Base-by-base conservation (phyloP, 2,113 vertebrate species). In the Plecotus auritus region DNA sequence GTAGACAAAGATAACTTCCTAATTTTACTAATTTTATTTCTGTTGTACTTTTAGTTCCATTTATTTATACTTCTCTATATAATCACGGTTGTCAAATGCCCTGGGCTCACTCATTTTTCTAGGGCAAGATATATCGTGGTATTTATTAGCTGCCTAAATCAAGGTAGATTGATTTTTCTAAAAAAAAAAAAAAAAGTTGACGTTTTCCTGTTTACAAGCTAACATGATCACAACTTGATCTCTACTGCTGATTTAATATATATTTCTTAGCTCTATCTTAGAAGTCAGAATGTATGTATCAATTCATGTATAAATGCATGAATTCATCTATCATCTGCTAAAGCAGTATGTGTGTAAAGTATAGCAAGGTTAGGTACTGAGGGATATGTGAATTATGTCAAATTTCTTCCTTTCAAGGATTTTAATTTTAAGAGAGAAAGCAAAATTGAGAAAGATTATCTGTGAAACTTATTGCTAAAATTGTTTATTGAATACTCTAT, bases 371-470 rank as follows among this genome's bases (percentile, higher is more conserved):
- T 85, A 67, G 17, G 0, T 59, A 77, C 11, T 93, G 28, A 61
- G 20, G 93, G 17, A 74, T 86, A 81, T 5, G 23, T 42, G 28
- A 70, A 66, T 92, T 85, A 67, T 93, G 12, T 93, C 49, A 95
- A 80, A 51, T 4, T 93, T 20, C n/a, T 93, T 26, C 17, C 10
- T 91, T 93, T 93, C 32, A 93, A 26, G 42, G 20, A 78, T 30
- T 40, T 93, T n/a, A 96, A 87, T 73, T 95, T 94, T 30, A 94
- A 88, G 47, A 28, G 22, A 87, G 18, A 85, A 72, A 42, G 40
- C 12, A 91, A 80, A 78, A 85, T 47, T 61, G 12, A 80, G 32
- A 77, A 95, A 90, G 28, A 51, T 76, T 86, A 77, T 80, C 18
- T 91, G 6, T 45, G 37, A 81, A 10, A 47, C 11, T 78, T 9